These are phyloP conservation scores for Heterodera carotae DNA, from an alignment of 1,140 invertebrate species.

Conservation along the genomic window DNA sequence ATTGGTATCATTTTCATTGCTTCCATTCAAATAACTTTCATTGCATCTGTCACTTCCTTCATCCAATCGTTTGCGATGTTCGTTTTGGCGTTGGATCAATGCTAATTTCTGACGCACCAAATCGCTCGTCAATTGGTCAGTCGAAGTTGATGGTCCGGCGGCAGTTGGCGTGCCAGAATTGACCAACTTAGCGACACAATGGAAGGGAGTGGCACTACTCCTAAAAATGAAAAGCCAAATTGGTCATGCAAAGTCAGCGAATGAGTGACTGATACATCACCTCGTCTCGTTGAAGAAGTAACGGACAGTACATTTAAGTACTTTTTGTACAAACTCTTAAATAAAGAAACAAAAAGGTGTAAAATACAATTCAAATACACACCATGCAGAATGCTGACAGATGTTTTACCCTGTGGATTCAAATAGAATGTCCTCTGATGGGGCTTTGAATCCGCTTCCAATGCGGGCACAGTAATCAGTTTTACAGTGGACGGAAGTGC, in stretches of 20 bases:
- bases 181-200: slow-evolving; percentile 42
- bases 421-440: slow-evolving; percentile 41
- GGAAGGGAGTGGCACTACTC: slow-evolving; percentile 44
- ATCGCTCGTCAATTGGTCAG: slow-evolving; percentile 27
- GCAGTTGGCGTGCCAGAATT: slow-evolving; percentile 29
- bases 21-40: not conserved
- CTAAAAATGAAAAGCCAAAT: slow-evolving; percentile 35
- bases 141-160: slow-evolving; percentile 10
- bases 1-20: not conserved
- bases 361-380: not conserved
- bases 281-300: slow-evolving; percentile 45
- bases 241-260: slow-evolving; percentile 10
- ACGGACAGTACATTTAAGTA: slow-evolving; percentile 48
- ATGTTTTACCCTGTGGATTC: slow-evolving; percentile 55
- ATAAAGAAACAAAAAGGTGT: not conserved
- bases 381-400: slow-evolving; percentile 51
- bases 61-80: slow-evolving; percentile 8
- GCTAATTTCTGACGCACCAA: slow-evolving; percentile 20
- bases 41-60: not conserved
- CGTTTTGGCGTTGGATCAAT: slow-evolving; percentile 25
- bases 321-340: slow-evolving; percentile 54
- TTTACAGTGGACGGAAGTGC: slow-evolving; percentile 45
- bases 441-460: slow-evolving; percentile 45
- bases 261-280: slow-evolving; percentile 14
- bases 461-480: slow-evolving; percentile 52